Conservation (phyloP, 2,113 vertebrate species). For the Vidua macroura region DNA sequence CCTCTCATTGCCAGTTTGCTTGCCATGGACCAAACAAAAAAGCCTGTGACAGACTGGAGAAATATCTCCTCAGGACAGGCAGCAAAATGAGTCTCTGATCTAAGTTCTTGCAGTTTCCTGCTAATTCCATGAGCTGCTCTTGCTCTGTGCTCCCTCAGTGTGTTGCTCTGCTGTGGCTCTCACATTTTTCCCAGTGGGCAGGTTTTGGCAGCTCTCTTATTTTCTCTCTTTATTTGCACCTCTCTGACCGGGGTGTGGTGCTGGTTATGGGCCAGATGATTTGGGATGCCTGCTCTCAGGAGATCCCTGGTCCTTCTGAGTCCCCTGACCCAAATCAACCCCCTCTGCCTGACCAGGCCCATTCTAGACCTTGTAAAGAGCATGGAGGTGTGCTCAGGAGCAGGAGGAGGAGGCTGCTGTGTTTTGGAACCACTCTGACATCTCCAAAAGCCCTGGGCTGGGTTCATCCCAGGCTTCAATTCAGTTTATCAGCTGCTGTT, state of each 20-base stretch:
- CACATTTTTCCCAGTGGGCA: not conserved
- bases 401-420: not conserved
- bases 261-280: not conserved
- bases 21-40: not conserved
- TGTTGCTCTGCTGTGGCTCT: not conserved
- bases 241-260: not conserved
- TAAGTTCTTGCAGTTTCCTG: not conserved
- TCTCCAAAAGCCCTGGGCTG: not conserved
- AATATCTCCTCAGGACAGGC: not conserved
- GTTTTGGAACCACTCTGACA: not conserved
- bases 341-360: not conserved
- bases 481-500: not conserved
- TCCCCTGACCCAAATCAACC: not conserved
- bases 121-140: not conserved
- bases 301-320: not conserved
- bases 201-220: not conserved
- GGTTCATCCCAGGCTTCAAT: not conserved
- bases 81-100: not conserved
- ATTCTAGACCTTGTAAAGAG: rapidly evolving
- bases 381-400: not conserved
- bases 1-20: not conserved
- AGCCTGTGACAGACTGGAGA: not conserved
- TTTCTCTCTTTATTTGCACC: not conserved
- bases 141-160: not conserved
- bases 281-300: not conserved